A percentile compares a stretch with the other conserved stretches of the same genome.
Conservation (phyloP, 2,113 vertebrate genomes). For the Hiodon alosoides region DNA sequence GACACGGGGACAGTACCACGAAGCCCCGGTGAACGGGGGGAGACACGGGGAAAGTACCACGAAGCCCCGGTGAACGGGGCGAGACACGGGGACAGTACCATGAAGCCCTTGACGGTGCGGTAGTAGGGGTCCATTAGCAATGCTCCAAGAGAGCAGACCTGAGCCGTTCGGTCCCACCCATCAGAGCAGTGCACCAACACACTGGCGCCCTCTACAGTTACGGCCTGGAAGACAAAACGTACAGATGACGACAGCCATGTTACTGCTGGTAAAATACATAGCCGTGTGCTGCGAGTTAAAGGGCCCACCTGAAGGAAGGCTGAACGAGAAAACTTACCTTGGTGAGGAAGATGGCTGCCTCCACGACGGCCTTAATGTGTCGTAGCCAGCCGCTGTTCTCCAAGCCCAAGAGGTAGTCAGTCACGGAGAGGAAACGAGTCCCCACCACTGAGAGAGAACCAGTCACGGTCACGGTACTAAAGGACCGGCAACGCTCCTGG, state of each 20-base stretch:
- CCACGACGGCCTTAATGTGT: constrained; percentile 87
- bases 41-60: constrained; percentile 16
- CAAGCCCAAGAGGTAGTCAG: constrained; percentile 83
- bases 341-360: constrained; percentile 84
- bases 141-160: constrained; percentile 87
- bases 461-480: not conserved
- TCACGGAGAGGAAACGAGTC: constrained; percentile 76
- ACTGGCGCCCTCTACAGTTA: constrained; percentile 80
- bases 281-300: no score
- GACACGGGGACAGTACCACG: constrained; percentile 17
- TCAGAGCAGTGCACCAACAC: constrained; percentile 96
- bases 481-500: no score
- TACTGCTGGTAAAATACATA: not conserved
- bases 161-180: constrained; percentile 94
- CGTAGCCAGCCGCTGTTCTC: constrained; percentile 90
- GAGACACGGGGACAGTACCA: constrained; percentile 63
- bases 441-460: constrained; percentile 68
- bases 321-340: constrained; percentile 64
- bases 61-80: constrained; percentile 65
- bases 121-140: constrained; percentile 92
- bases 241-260: not conserved
- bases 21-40: constrained; percentile 64
- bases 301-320: not conserved
- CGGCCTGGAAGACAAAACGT: constrained; percentile 62
- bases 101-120: constrained; percentile 91